Evolutionary conservation across 2,113 vertebrate genomes (phyloP).

Genomic region (Cynopterus brachyotis): DNA sequence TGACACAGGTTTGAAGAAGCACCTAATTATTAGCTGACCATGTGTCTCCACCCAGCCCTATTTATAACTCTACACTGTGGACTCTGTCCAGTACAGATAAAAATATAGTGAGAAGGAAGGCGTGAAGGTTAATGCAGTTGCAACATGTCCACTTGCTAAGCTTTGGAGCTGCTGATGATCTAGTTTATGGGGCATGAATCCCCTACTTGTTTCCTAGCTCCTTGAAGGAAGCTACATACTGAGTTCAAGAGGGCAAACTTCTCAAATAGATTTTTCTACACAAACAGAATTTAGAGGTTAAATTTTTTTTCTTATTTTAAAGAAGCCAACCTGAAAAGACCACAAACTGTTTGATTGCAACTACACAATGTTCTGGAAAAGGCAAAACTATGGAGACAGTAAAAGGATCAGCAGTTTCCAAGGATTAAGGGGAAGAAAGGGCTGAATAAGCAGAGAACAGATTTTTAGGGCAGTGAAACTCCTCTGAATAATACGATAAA

Average conservation of each 20-base stretch:
- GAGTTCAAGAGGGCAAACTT: not conserved
- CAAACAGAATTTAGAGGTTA: not conserved
- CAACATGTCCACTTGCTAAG: not conserved
- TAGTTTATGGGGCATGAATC: not conserved
- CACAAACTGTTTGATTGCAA: not conserved
- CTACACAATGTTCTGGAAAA: not conserved
- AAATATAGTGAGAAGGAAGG: constrained; percentile 15
- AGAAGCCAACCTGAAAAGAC: not conserved
- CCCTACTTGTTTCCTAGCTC: not conserved
- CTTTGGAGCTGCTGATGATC: not conserved
- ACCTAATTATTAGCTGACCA: not conserved
- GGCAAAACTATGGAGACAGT: not conserved
- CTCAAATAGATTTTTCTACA: not conserved
- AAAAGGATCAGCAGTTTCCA: not conserved
- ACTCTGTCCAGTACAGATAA: constrained; percentile 4
- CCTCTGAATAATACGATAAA: not conserved
- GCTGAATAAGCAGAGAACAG: not conserved
- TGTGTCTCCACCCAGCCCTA: not conserved
- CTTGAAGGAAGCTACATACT: not conserved
- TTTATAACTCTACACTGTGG: constrained; percentile 43
- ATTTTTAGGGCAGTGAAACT: not conserved
- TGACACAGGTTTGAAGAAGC: constrained; percentile 8
- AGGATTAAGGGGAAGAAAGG: not conserved
- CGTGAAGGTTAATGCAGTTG: not conserved
- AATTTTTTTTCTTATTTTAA: not conserved